Conservation (phyloP, 2,113 vertebrate genomes). For the Turnix velox region DNA sequence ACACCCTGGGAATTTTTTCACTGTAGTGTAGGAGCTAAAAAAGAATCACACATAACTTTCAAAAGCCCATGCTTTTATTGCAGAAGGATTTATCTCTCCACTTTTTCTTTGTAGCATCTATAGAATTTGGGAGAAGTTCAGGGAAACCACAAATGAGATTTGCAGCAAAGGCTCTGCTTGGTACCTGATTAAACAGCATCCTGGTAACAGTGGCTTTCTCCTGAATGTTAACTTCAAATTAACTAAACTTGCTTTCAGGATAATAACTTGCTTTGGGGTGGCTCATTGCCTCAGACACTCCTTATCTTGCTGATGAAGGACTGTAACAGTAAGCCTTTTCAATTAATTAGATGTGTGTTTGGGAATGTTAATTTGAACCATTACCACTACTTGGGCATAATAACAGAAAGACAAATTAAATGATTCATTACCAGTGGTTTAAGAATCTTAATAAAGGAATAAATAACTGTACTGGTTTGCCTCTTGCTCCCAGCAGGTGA, state of each 20-base stretch:
- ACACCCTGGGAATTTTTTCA: background rate
- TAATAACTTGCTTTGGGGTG: background rate
- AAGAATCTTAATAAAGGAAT: conserved; percentile 5
- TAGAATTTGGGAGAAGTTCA: background rate
- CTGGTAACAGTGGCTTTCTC: background rate
- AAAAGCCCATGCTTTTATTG: background rate
- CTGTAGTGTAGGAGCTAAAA: background rate
- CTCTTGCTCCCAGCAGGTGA: background rate
- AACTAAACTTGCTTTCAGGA: conserved; percentile 4
- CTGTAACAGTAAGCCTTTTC: background rate
- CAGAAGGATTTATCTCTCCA: background rate
- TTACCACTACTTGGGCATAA: background rate
- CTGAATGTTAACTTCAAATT: background rate
- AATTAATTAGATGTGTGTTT: conserved; percentile 25
- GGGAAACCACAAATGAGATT: background rate
- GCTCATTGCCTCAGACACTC: background rate
- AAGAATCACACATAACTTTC: background rate
- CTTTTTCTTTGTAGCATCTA: background rate
- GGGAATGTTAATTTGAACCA: conserved; percentile 1
- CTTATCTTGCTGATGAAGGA: background rate
- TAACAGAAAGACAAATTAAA: conserved; percentile 1
- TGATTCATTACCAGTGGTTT: conserved; percentile 2
- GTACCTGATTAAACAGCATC: background rate
- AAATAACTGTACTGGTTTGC: background rate
- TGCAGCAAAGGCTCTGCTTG: background rate